phyloP scores from a whole-genome alignment of 2,888 invertebrate species.

The Calliphora vomitoria region DNA sequence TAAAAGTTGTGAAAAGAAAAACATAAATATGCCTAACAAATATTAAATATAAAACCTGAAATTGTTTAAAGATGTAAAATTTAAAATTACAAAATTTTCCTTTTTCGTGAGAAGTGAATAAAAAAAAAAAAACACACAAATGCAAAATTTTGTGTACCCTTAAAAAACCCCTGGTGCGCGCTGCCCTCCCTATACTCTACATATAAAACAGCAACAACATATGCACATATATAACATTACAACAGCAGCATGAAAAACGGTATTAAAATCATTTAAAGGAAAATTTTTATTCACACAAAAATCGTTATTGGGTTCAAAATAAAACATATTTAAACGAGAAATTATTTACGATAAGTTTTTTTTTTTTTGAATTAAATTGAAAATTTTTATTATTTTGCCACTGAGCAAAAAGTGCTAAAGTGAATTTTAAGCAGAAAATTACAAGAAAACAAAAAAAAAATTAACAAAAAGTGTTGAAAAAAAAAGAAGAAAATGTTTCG shows the following conservation, averaged over 20 bases:
- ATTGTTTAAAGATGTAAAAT: constrained; percentile 41
- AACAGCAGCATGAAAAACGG: constrained; percentile 47
- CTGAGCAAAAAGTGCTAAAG: constrained; percentile 30
- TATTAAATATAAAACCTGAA: constrained; percentile 35
- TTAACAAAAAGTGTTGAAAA: constrained; percentile 33
- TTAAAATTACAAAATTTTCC: constrained; percentile 46
- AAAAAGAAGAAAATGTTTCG: constrained; percentile 76
- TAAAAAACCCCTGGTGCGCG: constrained; percentile 76
- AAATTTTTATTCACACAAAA: constrained; percentile 7
- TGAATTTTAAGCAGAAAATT: background rate
- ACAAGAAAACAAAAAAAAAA: constrained; percentile 14
- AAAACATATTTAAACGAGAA: background rate
- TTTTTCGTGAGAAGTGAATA: constrained; percentile 62
- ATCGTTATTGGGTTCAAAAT: background rate
- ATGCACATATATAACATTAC: constrained; percentile 47
- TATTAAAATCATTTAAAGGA: constrained; percentile 47
- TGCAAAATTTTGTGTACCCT: constrained; percentile 81
- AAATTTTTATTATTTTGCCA: constrained; percentile 26
- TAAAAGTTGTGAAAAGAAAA: constrained; percentile 3
- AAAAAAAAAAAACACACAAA: constrained; percentile 69
- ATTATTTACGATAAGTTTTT: background rate
- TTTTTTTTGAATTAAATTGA: background rate
- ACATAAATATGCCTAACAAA: background rate
- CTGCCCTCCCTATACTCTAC: constrained; percentile 66
- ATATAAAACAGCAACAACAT: constrained; percentile 58